Base-by-base conservation (phyloP, 1,140 invertebrate species). In the Mizuhopecten yessoensis region DNA sequence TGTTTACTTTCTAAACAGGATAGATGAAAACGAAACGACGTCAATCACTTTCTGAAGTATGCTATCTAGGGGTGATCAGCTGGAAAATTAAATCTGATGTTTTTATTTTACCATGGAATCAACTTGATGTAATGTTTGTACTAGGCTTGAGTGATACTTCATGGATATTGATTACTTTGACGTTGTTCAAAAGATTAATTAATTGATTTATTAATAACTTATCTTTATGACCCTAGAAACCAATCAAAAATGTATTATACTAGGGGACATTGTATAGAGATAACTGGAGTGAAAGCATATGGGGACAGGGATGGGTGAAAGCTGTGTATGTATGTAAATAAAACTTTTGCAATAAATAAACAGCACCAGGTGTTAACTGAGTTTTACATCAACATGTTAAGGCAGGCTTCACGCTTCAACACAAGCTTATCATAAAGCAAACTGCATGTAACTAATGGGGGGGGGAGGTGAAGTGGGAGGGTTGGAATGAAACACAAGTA, bases 281-380 rank as follows among this genome's bases (percentile, higher is more conserved):
- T 49, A 20, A 49, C 45, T 49, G 45, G 45, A 49, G 5, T 7
- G 36, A 39, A 39, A 39, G 13, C 5, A 20, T 1, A 49, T 49
- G 45, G 36, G 45, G 20, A 49, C 1, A 49, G 13, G 20, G 20
- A 49, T 49, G 45, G 45, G 45, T 17, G 20, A 49, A 49, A 13
- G 45, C 11, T 49, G 10, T 20, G 45, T 10, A 49, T 49, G 5
- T 75, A 75, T 13, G 57, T 75, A 75, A 75, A 75, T 29, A 75
- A 75, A 75, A 17, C 57, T 75, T n/a, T 75, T 75, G 29, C n/a
- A 75, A 75, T 75, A 75, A 75, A 75, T n/a, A 75, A 75, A 75
- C 57, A 75, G 29, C 20, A n/a, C 57, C 57, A 75, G 57, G n/a
- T 75, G 57, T 29, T 29, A 29, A 15, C 10, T 17, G 17, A 45